Evolutionary conservation across 2,113 vertebrate species (phyloP).

Genomic region (Anarhynchus alexandrinus): DNA sequence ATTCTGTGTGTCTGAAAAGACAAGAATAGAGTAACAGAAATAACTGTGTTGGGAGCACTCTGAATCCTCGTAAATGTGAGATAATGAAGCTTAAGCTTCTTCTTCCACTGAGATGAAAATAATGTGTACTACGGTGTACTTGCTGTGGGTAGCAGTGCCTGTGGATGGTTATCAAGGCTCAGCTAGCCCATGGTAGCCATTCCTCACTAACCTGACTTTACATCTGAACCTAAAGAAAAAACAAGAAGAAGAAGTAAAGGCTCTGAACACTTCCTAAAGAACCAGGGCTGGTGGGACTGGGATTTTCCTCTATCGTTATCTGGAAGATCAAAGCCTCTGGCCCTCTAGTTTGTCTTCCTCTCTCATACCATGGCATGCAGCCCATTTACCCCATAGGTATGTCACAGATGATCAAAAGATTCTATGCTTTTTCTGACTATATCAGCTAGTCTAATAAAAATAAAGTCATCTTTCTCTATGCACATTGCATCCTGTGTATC

Average conservation of each 20-base stretch:
- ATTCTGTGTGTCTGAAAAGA: not conserved
- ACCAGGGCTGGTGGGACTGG: not conserved
- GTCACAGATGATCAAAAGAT: not conserved
- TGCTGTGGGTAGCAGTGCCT: not conserved
- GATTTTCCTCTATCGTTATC: not conserved
- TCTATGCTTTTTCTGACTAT: not conserved
- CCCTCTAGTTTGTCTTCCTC: not conserved
- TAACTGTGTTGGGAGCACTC: not conserved
- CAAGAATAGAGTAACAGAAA: not conserved
- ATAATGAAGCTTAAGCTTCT: slow-evolving; percentile 2
- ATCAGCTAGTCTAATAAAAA: not conserved
- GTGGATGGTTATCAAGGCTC: not conserved
- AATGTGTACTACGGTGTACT: not conserved
- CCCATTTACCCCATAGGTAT: not conserved
- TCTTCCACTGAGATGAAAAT: not conserved
- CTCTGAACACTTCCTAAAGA: not conserved
- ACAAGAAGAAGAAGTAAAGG: too few relatives aligned
- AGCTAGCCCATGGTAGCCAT: too few relatives aligned
- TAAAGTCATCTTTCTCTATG: not conserved
- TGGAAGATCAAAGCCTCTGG: not conserved
- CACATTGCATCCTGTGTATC: not conserved
- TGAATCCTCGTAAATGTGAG: not conserved
- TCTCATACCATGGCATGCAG: not conserved
- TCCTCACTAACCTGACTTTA: not conserved
- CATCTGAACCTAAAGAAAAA: not conserved